Evolutionary conservation across 2,797 vertebrate species (phyloP), one percentile per base, ranked within the genome.

Genomic region (Champsocephalus gunnari): DNA sequence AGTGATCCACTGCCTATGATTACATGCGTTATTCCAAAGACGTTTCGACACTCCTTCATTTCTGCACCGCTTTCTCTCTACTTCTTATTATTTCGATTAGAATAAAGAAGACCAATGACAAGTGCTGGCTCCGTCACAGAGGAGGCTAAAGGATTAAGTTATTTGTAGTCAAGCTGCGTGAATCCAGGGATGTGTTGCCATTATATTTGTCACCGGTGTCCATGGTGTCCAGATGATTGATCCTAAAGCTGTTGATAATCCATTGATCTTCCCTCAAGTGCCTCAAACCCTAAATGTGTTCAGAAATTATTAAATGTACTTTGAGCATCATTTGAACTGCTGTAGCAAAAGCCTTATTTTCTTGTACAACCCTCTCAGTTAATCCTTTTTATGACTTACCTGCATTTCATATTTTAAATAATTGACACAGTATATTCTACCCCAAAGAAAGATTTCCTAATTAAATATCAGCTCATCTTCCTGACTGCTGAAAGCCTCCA

Each of bases 1-100:
- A 75, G 65, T 67, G 84, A 88, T 83, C 84, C 87, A 76, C 76
- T 70, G 68, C 80, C 70, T 81, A 76, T 81, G 85, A 90, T 87
- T 87, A 89, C 86, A 83, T 2, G 12, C 64, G 0, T 68, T 86
- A 85, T 84, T 80, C 85, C 69, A 65, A 87, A 79, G 83, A 74
- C 74, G 81, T 71, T 74, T 21, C 5, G 1, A 28, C 24, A 1
- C 50, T 77, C 67, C 72, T 48, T 62, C 65, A 75, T 28, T 60
- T 55, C 24, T 69, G 49, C 47, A 3, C 45, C 67, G 48, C 47
- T 66, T 43, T 59, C 3, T 32, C 64, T 45, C 24, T 14, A 9
- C 51, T 6, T 24, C n/a, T 44, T 61, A 16, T 13, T 19, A 24
- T 44, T 32, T 53, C 3, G 0, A 32, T 45, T 10, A 0, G 28